These are phyloP conservation scores for Polydrusus cervinus DNA, from an alignment of 2,888 invertebrate genomes.

Conservation along the genomic window DNA sequence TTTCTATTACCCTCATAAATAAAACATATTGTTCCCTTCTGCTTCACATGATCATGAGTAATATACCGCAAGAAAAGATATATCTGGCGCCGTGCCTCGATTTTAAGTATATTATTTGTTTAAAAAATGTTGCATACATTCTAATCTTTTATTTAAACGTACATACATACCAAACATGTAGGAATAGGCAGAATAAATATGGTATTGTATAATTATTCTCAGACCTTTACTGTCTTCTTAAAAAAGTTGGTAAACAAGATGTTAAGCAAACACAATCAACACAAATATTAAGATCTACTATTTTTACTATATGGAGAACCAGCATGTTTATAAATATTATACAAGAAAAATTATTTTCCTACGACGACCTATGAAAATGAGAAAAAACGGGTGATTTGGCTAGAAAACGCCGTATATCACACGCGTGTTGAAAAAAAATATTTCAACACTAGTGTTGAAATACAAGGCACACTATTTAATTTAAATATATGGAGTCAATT, in stretches of 20 bases:
- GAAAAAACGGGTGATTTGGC: no score
- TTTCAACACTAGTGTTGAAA: no score
- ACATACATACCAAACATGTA: background rate
- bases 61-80: constrained; percentile 13
- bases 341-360: no score
- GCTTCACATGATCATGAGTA: constrained; percentile 18
- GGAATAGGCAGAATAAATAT: background rate
- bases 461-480: no score
- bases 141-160: constrained; percentile 16
- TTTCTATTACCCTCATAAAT: constrained; percentile 22
- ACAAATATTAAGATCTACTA: no score
- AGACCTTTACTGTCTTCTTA: background rate
- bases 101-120: constrained; percentile 1
- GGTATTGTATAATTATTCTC: constrained; percentile 1
- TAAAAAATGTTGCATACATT: constrained; percentile 13
- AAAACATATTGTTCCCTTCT: constrained; percentile 14
- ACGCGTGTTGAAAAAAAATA: no score
- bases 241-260: background rate
- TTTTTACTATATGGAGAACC: no score
- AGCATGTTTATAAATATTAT: no score
- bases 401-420: no score
- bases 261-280: background rate
- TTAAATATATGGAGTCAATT: no score
- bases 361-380: no score
- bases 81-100: constrained; percentile 13